These are phyloP conservation scores for Apogon hyalosoma DNA, from an alignment of 2,797 vertebrate genomes.

Conservation along the genomic window DNA sequence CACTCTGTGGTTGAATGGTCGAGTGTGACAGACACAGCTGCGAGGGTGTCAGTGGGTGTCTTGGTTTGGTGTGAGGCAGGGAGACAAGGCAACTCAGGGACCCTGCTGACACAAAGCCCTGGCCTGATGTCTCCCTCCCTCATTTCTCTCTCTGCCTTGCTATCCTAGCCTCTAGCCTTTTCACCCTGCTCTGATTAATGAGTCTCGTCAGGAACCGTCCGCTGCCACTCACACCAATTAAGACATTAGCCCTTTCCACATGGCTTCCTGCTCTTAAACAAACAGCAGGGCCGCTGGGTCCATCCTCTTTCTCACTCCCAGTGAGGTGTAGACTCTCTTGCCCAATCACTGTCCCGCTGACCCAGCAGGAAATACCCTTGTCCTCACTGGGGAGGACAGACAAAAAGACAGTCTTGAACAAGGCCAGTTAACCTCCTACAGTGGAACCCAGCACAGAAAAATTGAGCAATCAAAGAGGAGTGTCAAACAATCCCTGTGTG, in stretches of 20 bases:
- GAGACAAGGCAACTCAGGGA: conserved; percentile 49
- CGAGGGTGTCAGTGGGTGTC: conserved; percentile 67
- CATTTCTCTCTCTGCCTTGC: conserved; percentile 22
- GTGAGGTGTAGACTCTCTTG: conserved; percentile 41
- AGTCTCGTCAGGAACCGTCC: conserved; percentile 81
- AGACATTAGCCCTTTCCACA: conserved; percentile 75
- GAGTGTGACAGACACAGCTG: conserved; percentile 76
- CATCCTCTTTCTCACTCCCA: conserved; percentile 46
- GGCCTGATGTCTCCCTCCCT: conserved; percentile 15
- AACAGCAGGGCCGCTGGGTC: conserved; percentile 71
- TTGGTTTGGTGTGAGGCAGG: conserved; percentile 39
- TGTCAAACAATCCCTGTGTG: conserved; percentile 69
- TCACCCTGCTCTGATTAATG: conserved; percentile 78
- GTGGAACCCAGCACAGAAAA: conserved; percentile 64
- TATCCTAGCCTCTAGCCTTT: conserved; percentile 60
- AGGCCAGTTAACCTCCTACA: conserved; percentile 70
- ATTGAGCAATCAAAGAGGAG: conserved; percentile 73
- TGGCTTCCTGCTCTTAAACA: conserved; percentile 75
- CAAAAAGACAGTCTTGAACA: conserved; percentile 44
- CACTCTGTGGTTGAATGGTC: conserved; percentile 59
- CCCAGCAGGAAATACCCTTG: conserved; percentile 51
- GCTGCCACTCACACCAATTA: conserved; percentile 83
- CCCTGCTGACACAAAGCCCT: conserved; percentile 41
- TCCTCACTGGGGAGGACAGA: conserved; percentile 58
- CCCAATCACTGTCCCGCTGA: conserved; percentile 75